These are phyloP conservation scores for Silurus asotus DNA, from an alignment of 2,113 vertebrate genomes.

Conservation along the genomic window DNA sequence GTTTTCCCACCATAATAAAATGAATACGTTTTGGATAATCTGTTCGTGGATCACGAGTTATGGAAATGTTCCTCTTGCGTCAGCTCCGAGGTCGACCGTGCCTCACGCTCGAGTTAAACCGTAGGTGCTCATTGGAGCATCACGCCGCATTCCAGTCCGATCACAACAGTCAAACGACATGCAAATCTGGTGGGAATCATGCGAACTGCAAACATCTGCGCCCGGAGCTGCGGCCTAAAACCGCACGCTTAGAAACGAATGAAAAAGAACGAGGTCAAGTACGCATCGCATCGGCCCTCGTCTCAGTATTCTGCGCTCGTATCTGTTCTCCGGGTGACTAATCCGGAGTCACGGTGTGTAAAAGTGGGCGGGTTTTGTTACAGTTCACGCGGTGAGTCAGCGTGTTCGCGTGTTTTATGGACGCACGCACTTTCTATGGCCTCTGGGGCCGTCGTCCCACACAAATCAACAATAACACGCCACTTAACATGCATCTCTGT, in stretches of 20 bases:
- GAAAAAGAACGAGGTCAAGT: not conserved
- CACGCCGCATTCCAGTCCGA: slow-evolving; percentile 28
- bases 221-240: slow-evolving; percentile 4
- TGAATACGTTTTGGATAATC: not conserved
- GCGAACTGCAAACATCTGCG: not conserved
- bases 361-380: slow-evolving; percentile 27
- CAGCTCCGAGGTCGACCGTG: slow-evolving; percentile 23
- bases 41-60: not conserved
- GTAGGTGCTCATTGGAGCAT: slow-evolving; percentile 42
- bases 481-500: not conserved
- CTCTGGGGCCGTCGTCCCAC: slow-evolving; percentile 23
- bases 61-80: slow-evolving; percentile 34
- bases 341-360: not conserved
- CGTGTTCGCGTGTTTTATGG: not conserved
- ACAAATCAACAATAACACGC: not conserved
- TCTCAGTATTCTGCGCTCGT: not conserved
- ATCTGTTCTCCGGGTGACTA: slow-evolving; percentile 21
- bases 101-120: slow-evolving; percentile 42
- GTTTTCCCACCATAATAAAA: not conserved
- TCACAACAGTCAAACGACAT: slow-evolving; percentile 49
- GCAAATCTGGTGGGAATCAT: slow-evolving; percentile 30
- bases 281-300: too few relatives aligned
- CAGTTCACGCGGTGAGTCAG: slow-evolving; percentile 36
- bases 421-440: slow-evolving; percentile 13
- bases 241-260: not conserved